Conservation (phyloP, 37 sponge, comb jelly and placozoan species). For the Amphimedon queenslandica region DNA sequence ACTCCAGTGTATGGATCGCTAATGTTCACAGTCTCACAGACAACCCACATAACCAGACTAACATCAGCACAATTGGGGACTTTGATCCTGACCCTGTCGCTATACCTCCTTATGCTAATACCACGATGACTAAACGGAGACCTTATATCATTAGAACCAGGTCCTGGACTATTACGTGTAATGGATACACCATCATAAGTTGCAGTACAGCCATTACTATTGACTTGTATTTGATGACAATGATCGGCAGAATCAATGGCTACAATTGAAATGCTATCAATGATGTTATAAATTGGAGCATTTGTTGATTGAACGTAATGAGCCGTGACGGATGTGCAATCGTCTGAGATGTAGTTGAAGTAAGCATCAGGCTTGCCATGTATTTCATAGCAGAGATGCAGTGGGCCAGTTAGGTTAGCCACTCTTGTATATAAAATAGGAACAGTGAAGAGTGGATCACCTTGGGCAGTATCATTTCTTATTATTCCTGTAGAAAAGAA, state of each 20-base stretch:
- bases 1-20: slow-evolving; percentile 17
- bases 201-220: slow-evolving; percentile 24
- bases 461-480: slow-evolving; percentile 49
- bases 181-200: slow-evolving; percentile 12
- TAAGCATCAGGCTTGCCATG: slow-evolving; percentile 32
- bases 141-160: background rate
- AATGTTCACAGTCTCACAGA: slow-evolving; percentile 28
- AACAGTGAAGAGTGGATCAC: slow-evolving; percentile 52
- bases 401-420: background rate
- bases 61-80: slow-evolving; percentile 48
- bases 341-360: slow-evolving; percentile 51
- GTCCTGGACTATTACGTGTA: background rate
- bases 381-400: slow-evolving; percentile 47
- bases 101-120: background rate
- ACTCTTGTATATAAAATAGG: slow-evolving; percentile 16
- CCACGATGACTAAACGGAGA: slow-evolving; percentile 1
- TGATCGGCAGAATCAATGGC: slow-evolving; percentile 14
- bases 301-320: slow-evolving; percentile 14
- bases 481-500: no score
- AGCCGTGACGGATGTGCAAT: slow-evolving; percentile 51
- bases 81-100: slow-evolving; percentile 15
- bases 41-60: slow-evolving; percentile 27
- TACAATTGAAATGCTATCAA: slow-evolving; percentile 14
- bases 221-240: slow-evolving; percentile 30
- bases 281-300: slow-evolving; percentile 21